Base-by-base conservation (phyloP, 2,797 vertebrate genomes). In the Lutra lutra region DNA sequence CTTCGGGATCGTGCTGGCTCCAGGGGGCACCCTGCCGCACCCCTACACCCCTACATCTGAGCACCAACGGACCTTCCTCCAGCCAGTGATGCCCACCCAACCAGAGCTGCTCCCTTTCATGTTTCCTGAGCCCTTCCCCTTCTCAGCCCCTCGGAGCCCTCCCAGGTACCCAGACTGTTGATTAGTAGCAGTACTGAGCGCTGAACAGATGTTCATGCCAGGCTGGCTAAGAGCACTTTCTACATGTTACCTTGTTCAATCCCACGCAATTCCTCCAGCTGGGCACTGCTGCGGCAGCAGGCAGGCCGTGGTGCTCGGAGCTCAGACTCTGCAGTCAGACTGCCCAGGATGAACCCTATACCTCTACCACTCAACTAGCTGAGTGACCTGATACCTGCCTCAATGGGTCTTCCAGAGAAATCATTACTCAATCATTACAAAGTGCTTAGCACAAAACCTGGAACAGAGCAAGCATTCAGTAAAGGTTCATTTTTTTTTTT, bases 1-100 rank as follows among this genome's bases (percentile, higher is more conserved):
- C 46, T 13, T 3, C 0, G 4, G 40, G 1, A 5, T 6, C 14
- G 10, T 2, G 6, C 29, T 18, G 46, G 38, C 38, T 35, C 0
- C 4, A 7, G 23, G 0, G 58, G 60, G 62, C 11, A 32, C 60
- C 1, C n/a, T 21, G 51, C 13, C 0, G 4, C 23, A 46, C 2
- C 11, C 12, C 38, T 27, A 14, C 1, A 21, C 2, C 2, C 17
- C 13, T 23, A 7, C 2, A 3, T 3, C 1, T 7, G 56, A 56
- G 60, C 17, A 8, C 40, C 48, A 40, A 6, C 0, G 2, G 46
- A 56, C 20, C 38, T 60, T 43, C 17, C n/a, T 72, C 18, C 3
- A 3, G 68, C 3, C 11, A 2, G n/a, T 13, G 46, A 54, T 18
- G 40, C 9, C 56, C 17, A 18, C 25, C 20, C 29, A 54, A 17